phyloP scores from a whole-genome alignment of 1,140 invertebrate genomes.

The Heliconius himera region DNA sequence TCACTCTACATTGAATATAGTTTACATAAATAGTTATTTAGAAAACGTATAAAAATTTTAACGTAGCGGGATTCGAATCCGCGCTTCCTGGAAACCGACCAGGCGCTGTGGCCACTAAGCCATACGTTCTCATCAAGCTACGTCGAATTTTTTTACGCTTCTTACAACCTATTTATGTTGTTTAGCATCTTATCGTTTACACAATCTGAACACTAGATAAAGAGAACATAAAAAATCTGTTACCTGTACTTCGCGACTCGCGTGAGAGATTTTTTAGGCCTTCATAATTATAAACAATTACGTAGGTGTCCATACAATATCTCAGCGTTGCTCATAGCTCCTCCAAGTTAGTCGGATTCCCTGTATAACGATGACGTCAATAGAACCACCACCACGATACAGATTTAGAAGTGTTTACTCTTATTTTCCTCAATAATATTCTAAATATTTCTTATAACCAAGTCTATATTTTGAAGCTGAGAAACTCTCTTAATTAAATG shows the following conservation, averaged over 20 bases:
- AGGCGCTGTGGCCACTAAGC: no score
- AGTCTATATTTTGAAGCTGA: not conserved
- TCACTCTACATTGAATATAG: no score
- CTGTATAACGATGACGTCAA: not conserved
- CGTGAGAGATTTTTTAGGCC: not conserved
- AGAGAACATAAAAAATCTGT: no score
- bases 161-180: no score
- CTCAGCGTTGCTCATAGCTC: not conserved
- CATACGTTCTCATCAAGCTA: no score
- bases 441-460: not conserved
- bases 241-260: not conserved
- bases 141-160: no score
- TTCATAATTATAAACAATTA: slow-evolving; percentile 6
- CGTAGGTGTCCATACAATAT: not conserved
- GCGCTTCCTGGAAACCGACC: no score
- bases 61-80: no score
- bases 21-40: no score
- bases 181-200: no score
- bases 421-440: slow-evolving; percentile 2
- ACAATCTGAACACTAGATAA: no score
- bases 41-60: no score
- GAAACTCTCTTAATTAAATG: not conserved
- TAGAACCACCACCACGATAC: not conserved
- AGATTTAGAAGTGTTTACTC: slow-evolving; percentile 11
- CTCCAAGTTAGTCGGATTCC: slow-evolving; percentile 1